Conservation (phyloP, 2,797 vertebrate species). For the Lagorchestes hirsutus region DNA sequence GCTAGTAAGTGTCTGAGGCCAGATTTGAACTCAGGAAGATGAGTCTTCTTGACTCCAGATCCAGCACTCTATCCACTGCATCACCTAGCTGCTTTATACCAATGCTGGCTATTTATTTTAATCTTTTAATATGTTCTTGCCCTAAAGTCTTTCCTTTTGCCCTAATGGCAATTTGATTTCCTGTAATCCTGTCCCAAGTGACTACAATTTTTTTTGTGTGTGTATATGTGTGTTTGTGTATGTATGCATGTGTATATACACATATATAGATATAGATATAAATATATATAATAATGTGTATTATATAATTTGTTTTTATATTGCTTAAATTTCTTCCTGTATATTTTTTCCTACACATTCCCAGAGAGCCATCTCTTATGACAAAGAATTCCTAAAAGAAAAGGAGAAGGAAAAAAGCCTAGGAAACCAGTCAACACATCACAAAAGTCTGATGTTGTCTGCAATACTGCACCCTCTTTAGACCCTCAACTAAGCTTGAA, state of each 20-base stretch:
- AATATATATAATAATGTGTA: no score
- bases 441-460: background rate
- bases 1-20: background rate
- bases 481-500: background rate
- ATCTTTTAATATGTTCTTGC: background rate
- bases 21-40: background rate
- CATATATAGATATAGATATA: no score
- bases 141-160: conserved; percentile 1
- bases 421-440: background rate
- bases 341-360: background rate
- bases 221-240: no score
- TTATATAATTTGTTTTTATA: background rate
- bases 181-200: background rate
- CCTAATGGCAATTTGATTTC: background rate
- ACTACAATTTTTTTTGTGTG: background rate
- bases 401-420: background rate
- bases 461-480: background rate
- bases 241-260: no score
- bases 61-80: background rate
- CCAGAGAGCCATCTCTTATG: background rate
- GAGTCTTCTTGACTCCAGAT: background rate
- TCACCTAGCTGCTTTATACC: background rate
- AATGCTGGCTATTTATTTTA: background rate
- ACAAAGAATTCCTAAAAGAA: background rate
- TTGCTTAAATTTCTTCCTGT: background rate